Percentiles rank a stretch among this genome's conserved stretches.
Evolutionary conservation across 2,888 invertebrate genomes (phyloP).

Genomic region (Amblyteles armatorius): DNA sequence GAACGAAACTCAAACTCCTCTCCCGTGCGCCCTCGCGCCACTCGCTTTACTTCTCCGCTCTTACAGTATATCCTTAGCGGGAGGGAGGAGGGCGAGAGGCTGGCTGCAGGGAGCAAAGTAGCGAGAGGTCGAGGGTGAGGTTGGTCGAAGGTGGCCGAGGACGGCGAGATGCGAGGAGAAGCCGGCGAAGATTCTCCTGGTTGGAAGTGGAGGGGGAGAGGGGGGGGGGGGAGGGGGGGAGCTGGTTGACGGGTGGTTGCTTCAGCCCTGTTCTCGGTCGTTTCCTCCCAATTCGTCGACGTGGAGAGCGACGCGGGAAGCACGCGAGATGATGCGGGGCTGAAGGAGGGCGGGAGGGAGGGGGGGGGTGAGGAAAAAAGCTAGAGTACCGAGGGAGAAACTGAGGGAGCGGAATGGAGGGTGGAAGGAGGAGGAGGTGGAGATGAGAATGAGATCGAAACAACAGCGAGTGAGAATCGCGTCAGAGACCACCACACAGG

Average conservation of each 20-base stretch:
- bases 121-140: conserved; percentile 32
- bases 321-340: conserved; percentile 38
- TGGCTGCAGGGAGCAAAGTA: conserved; percentile 34
- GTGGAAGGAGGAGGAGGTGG: conserved; percentile 57
- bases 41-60: conserved; percentile 25
- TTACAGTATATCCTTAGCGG: conserved; percentile 30
- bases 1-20: conserved; percentile 33
- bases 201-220: conserved; percentile 35
- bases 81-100: conserved; percentile 19
- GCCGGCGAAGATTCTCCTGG: conserved; percentile 29
- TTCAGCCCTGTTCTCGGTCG: conserved; percentile 78
- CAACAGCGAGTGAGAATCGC: conserved; percentile 62
- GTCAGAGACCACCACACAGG: conserved; percentile 58
- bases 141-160: conserved; percentile 41
- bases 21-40: conserved; percentile 12
- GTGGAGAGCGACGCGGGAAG: conserved; percentile 6
- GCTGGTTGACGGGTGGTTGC: conserved; percentile 77
- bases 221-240: conserved; percentile 51
- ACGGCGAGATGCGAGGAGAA: conserved; percentile 37
- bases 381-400: conserved; percentile 24
- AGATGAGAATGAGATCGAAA: conserved; percentile 66
- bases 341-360: conserved; percentile 51
- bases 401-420: conserved; percentile 37
- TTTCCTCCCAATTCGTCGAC: conserved; percentile 79
- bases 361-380: conserved; percentile 38